Evolutionary conservation across 2,888 invertebrate genomes (phyloP).

Genomic region (Apodemia zela): DNA sequence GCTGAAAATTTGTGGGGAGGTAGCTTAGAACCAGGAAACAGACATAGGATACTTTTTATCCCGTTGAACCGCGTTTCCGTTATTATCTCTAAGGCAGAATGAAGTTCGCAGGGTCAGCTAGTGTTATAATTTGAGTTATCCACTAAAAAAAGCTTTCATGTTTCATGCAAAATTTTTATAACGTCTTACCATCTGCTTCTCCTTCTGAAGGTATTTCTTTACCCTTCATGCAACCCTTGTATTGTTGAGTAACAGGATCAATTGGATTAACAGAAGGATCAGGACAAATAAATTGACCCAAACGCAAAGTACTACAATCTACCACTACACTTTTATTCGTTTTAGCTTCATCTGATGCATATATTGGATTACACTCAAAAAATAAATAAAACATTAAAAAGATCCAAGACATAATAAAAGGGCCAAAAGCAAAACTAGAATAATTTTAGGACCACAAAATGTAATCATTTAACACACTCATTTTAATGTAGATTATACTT

Average conservation of each 20-base stretch:
- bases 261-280: slow-evolving; percentile 88
- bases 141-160: background rate
- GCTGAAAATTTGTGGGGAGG: no score
- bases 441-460: background rate
- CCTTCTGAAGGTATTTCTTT: slow-evolving; percentile 82
- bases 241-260: slow-evolving; percentile 94
- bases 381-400: slow-evolving; percentile 18
- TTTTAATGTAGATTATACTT: background rate
- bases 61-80: no score
- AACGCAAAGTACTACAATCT: slow-evolving; percentile 86
- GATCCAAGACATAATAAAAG: slow-evolving; percentile 17
- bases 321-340: slow-evolving; percentile 54
- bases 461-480: background rate
- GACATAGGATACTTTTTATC: no score
- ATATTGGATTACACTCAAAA: slow-evolving; percentile 37
- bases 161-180: background rate
- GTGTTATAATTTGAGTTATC: background rate
- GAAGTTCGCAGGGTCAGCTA: no score
- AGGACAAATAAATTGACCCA: slow-evolving; percentile 92
- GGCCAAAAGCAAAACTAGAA: background rate
- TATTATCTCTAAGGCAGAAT: no score
- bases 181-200: slow-evolving; percentile 85
- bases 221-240: slow-evolving; percentile 85
- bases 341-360: slow-evolving; percentile 56
- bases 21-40: no score